These are phyloP conservation scores for Dysidea cf. avara DNA, from an alignment of 37 sponge, comb jelly and placozoan species.

Conservation along the genomic window DNA sequence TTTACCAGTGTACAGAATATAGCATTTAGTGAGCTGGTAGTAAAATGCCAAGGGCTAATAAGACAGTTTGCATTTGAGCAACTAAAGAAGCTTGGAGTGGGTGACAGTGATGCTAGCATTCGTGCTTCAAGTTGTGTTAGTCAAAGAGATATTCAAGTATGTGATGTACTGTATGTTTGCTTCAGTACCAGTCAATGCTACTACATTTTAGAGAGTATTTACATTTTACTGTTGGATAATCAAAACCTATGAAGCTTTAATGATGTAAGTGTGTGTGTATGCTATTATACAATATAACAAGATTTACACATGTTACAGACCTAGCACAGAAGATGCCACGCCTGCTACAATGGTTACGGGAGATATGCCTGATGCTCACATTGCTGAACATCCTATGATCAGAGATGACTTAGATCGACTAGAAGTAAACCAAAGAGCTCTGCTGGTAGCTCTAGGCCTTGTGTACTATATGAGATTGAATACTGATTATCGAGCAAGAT, in stretches of 20 bases:
- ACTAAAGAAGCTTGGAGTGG: conserved; percentile 10
- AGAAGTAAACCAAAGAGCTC: conserved; percentile 48
- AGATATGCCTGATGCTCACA: no score
- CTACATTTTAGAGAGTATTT: conserved; percentile 92
- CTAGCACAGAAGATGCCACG: not conserved
- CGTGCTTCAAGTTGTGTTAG: no score
- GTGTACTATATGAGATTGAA: conserved; percentile 88
- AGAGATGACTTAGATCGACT: not conserved
- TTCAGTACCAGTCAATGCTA: no score
- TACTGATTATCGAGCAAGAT: conserved; percentile 40
- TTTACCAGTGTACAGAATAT: no score
- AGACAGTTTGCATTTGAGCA: conserved; percentile 72
- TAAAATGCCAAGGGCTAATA: conserved; percentile 63
- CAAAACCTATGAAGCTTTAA: conserved; percentile 46
- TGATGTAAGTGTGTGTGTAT: conserved; percentile 58
- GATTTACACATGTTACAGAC: conserved; percentile 20
- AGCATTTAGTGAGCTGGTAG: conserved; percentile 59
- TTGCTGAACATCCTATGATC: no score
- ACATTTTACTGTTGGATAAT: conserved; percentile 70
- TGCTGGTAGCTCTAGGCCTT: conserved; percentile 79
- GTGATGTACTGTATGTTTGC: no score
- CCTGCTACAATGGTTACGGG: no score
- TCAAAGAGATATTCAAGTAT: conserved; percentile 83
- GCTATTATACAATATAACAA: conserved; percentile 43
- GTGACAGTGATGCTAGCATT: conserved; percentile 49